These are phyloP conservation scores for Ariopsis seemanni DNA, from an alignment of 2,113 vertebrate genomes.

Conservation along the genomic window DNA sequence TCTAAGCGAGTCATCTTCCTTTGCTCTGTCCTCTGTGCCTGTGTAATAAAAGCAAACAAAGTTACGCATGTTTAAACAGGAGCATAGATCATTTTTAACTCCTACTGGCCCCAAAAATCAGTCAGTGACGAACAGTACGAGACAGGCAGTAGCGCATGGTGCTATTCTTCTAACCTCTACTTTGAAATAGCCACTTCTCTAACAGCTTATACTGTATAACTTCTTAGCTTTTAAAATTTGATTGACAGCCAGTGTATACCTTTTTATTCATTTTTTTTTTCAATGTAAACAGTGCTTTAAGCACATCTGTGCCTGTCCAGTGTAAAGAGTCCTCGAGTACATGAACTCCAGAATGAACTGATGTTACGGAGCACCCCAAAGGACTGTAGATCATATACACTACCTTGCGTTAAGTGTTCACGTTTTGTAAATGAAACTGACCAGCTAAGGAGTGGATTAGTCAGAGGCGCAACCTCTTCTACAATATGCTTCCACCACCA, in stretches of 20 bases:
- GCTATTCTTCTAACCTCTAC: background rate
- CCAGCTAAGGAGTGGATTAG: background rate
- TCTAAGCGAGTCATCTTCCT: background rate
- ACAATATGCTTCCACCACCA: background rate
- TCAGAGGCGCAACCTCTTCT: background rate
- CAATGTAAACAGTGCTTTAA: conserved; percentile 11
- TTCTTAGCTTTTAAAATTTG: background rate
- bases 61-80: background rate
- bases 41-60: background rate
- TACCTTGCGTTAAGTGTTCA: background rate
- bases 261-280: background rate
- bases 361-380: background rate
- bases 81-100: background rate
- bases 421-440: background rate
- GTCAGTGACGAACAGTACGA: background rate
- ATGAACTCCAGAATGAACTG: background rate
- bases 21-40: background rate
- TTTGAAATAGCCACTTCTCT: background rate
- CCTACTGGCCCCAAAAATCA: background rate
- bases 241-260: background rate
- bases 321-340: background rate
- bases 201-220: conserved; percentile 28
- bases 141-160: background rate
- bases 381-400: background rate
- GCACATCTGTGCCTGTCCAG: background rate